Base-by-base conservation (phyloP, 2,888 invertebrate species). In the Drosophila nr. fundita region DNA sequence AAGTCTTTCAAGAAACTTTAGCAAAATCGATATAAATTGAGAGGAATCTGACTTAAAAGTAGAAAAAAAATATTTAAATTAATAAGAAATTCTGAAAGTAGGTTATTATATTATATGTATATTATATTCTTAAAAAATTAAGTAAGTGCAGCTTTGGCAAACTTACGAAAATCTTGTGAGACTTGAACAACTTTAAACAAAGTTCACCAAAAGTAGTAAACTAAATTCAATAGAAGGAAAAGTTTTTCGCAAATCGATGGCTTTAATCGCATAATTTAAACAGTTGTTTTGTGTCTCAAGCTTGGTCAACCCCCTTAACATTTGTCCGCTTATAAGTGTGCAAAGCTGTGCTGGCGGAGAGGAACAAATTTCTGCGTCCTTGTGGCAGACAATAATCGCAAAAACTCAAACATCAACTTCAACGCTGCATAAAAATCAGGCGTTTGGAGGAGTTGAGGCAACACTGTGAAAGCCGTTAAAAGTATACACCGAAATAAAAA, bases 401-500 rank as follows among this genome's bases (percentile, higher is more conserved):
- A 77, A 85, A 82, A 74, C 88, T 77, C 77, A 90, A 88, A 81
- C 81, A 83, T 78, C 86, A 78, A 83, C 68, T 77, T 75, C 73
- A 64, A 83, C 84, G 76, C 80, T 82, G 76, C 78, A 83, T 80
- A 78, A 73, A 87, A 83, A 81, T 83, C 80, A 76, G 70, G 66
- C 61, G 6, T 42, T 36, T 34, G 52, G 61, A 52, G 30, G 45
- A 57, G 40, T 38, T 50, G 38, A 8, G 24, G 45, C 62, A 72
- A 76, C 50, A 71, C 58, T 36, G 59, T 54, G 30, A 58, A 62
- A 49, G 21, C 48, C 29, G 60, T 49, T 68, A 58, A 54, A 50
- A 30, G 57, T 38, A 30, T 7, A 60, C 54, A 71, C 29, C 21
- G 68, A 66, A 57, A 55, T 21, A 49, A 66, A 60, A 29, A 40